phyloP scores from a whole-genome alignment of 2,888 invertebrate genomes.

The Hofmannophila pseudospretella region DNA sequence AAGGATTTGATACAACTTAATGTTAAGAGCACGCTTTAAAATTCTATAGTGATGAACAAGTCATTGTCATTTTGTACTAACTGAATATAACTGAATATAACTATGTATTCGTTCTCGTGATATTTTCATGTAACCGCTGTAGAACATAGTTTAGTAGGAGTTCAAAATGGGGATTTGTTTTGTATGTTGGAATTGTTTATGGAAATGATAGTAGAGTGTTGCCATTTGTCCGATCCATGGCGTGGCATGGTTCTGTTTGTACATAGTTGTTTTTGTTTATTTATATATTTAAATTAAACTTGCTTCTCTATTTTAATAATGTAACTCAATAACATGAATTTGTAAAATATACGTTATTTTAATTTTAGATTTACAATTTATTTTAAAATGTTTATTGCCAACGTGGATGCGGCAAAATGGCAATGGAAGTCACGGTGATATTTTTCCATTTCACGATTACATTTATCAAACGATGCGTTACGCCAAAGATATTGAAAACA shows the following conservation, averaged over 20 bases:
- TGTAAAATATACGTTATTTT: conserved; percentile 25
- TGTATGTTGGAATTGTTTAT: conserved; percentile 41
- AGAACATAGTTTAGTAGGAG: conserved; percentile 29
- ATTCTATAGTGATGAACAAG: conserved; percentile 37
- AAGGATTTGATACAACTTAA: conserved; percentile 66
- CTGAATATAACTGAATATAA: conserved; percentile 57
- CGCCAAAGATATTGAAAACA: conserved; percentile 19
- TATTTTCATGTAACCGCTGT: conserved; percentile 65
- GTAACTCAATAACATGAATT: conserved; percentile 28
- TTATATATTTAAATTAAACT: conserved; percentile 43
- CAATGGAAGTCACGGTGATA: conserved; percentile 48
- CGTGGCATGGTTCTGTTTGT: conserved; percentile 35
- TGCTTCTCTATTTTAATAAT: conserved; percentile 26
- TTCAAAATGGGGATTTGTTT: conserved; percentile 47
- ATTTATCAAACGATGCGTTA: conserved; percentile 26
- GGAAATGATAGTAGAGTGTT: conserved; percentile 11
- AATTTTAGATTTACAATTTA: conserved; percentile 28
- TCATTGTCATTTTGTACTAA: conserved; percentile 31
- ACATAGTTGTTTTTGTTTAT: conserved; percentile 46
- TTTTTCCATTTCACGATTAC: conserved; percentile 47
- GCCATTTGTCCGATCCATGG: conserved; percentile 38
- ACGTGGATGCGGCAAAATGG: conserved; percentile 40
- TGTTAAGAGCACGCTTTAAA: conserved; percentile 65
- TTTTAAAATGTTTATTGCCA: conserved; percentile 22
- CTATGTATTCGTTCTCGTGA: conserved; percentile 66